Percentiles rank a stretch among this genome's conserved stretches.
Conservation (phyloP, 1,140 invertebrate genomes). For the Adelges cooleyi region DNA sequence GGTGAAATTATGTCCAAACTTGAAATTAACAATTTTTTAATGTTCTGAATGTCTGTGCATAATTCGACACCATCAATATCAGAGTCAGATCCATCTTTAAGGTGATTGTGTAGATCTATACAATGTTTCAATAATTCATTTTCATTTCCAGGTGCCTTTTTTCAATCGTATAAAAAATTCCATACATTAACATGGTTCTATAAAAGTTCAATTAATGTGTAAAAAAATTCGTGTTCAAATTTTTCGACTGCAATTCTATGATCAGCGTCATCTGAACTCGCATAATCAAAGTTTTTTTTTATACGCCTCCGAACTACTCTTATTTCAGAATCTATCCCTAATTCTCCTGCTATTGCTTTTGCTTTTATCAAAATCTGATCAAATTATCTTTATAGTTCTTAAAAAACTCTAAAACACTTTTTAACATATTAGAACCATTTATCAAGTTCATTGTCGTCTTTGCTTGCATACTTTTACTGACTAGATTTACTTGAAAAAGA, state of each 20-base stretch:
- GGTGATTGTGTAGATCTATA: not conserved
- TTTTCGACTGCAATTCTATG: not conserved
- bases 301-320: not conserved
- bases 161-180: not conserved
- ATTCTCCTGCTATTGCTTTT: no score
- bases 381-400: not conserved
- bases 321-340: not conserved
- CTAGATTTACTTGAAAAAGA: not conserved
- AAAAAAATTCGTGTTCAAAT: not conserved
- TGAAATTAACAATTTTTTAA: not conserved
- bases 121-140: not conserved
- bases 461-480: not conserved
- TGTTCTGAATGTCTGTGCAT: not conserved
- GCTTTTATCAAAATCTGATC: no score
- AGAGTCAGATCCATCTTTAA: not conserved
- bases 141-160: not conserved
- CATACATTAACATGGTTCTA: not conserved
- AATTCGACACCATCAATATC: not conserved
- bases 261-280: not conserved
- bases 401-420: not conserved
- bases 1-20: not conserved
- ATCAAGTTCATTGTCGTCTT: not conserved
- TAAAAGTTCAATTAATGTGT: not conserved
- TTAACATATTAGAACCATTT: not conserved
- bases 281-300: not conserved